A percentile compares a stretch with the other conserved stretches of the same genome.
Conservation (phyloP, 2,888 invertebrate species). For the Cheilosia soror region DNA sequence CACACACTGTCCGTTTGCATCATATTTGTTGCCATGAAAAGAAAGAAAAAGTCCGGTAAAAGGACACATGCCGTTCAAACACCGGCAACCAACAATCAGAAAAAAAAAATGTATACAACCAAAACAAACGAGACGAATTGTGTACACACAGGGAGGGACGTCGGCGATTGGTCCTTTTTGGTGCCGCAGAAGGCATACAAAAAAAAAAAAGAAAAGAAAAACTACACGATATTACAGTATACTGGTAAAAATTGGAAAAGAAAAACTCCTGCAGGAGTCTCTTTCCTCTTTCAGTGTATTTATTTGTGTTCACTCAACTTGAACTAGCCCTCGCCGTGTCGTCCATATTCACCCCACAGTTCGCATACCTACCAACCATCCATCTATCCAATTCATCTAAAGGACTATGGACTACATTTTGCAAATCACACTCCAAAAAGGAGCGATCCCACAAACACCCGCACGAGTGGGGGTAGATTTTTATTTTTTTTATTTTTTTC, state of each 20-base stretch:
- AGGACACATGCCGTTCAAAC: constrained; percentile 39
- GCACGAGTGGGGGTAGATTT: constrained; percentile 18
- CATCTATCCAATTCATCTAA: constrained; percentile 72
- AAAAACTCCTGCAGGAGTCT: constrained; percentile 63
- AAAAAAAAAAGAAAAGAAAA: constrained; percentile 9
- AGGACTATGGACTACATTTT: constrained; percentile 73
- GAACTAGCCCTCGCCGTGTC: constrained; percentile 58
- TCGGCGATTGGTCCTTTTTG: constrained; percentile 60
- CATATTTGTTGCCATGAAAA: constrained; percentile 28
- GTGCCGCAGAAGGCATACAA: constrained; percentile 28
- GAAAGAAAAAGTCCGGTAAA: constrained; percentile 25
- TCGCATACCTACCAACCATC: constrained; percentile 19
- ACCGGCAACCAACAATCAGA: constrained; percentile 29
- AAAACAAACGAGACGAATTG: constrained; percentile 26
- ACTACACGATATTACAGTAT: not conserved
- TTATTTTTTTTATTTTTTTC: constrained; percentile 16
- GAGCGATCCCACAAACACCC: constrained; percentile 56
- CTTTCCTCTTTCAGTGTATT: constrained; percentile 47
- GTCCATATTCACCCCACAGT: constrained; percentile 36
- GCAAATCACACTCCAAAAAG: constrained; percentile 72
- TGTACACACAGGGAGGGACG: not conserved
- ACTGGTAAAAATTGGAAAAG: constrained; percentile 42
- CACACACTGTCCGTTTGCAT: constrained; percentile 46
- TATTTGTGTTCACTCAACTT: constrained; percentile 71
- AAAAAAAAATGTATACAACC: constrained; percentile 1